Evolutionary conservation across 2,797 vertebrate species (phyloP), one percentile per base, ranked within the genome.

Genomic region (Eremophila alpestris): DNA sequence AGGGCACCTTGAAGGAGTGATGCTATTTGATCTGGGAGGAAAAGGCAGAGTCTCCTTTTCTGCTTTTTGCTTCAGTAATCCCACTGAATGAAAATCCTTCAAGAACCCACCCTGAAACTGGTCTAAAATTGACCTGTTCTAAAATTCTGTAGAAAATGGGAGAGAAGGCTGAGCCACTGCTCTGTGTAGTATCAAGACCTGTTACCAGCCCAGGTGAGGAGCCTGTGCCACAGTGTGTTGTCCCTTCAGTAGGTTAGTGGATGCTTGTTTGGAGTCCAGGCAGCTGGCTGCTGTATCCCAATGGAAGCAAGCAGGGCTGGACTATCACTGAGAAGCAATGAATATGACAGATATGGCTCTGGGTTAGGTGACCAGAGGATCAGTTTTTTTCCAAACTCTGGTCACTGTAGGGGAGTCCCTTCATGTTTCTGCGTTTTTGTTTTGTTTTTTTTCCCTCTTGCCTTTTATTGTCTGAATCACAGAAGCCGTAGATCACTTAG

Each of bases 401-500:
- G 6, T 62, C 12, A 6, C 76, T 2, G 0, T 12, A 7, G 32
- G 3, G 8, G 7, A 64, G 18, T 52, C 11, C 22, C 10, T 87
- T 82, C 18, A 1, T 58, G 14, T 60, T 84, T 64, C 26, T 54
- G 7, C 70, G 29, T 6, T 1, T 16, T 34, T 38, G 38, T 10
- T 38, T 38, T 38, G 11, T 38, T 41, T 29, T 74, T 7, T 4
- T 19, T 1, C 19, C 24, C 9, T 48, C 8, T 38, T 81, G 34
- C 10, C n/a, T 49, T 89, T 86, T 88, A 36, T 81, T 71, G 38
- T 46, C 18, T 68, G 41, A 46, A n/a, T 88, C 20, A 6, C 34
- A 63, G 54, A 48, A 43, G 36, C 49, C 0, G 0, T 41, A 36
- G 18, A 40, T 88, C 13, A 9, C 18, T 69, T 30, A 7, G 19